Percentiles rank a stretch among this genome's conserved stretches.
phyloP scores from a whole-genome alignment of 2,797 vertebrate genomes.

The Lepus oiostolus region DNA sequence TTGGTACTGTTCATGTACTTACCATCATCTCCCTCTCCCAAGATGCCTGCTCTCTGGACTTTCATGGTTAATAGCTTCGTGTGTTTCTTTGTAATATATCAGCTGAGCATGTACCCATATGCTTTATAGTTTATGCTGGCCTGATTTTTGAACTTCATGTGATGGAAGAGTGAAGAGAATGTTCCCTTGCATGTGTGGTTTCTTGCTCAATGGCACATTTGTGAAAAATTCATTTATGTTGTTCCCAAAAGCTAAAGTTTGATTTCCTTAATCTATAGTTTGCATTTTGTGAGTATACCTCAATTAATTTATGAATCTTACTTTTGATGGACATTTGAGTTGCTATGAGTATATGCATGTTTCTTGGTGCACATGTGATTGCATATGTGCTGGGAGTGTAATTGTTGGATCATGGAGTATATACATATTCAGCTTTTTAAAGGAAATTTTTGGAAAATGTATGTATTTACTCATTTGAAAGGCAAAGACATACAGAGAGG shows the following conservation, averaged over 20 bases:
- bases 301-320: neutral
- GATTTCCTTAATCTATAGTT: neutral
- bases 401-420: neutral
- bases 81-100: neutral
- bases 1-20: neutral
- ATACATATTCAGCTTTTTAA: neutral
- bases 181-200: neutral
- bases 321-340: constrained; percentile 39
- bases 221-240: neutral
- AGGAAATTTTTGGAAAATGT: too few relatives aligned
- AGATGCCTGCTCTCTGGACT: neutral
- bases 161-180: neutral
- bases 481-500: too few relatives aligned
- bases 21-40: neutral
- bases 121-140: neutral
- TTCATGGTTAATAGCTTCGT: neutral
- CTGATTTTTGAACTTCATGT: neutral
- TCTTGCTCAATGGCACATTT: neutral
- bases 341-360: neutral
- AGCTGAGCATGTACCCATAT: neutral
- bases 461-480: too few relatives aligned
- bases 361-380: neutral
- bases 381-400: neutral
- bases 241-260: neutral
- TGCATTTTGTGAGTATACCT: constrained; percentile 11